Evolutionary conservation across 2,888 invertebrate genomes (phyloP), one percentile per base, ranked within the genome.

Genomic region (Diachrysia chrysitis): DNA sequence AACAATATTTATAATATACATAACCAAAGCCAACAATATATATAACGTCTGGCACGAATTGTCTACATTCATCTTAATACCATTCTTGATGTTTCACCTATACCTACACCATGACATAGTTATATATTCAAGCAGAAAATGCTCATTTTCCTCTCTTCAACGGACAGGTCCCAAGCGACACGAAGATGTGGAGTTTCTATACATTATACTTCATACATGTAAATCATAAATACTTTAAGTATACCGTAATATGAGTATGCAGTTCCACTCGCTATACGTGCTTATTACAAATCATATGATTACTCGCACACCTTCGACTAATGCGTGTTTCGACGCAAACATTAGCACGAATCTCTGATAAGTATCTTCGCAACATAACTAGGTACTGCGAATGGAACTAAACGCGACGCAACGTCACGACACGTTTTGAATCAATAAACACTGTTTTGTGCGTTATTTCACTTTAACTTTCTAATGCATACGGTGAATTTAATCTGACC

Each of bases 361-460:
- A 48, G 53, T 73, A 70, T 82, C 77, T 54, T 67, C 29, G 56
- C 17, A 32, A 78, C 63, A 74, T 71, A 70, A 63, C 51, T 5
- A n/a, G n/a, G n/a, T n/a, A 66, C 63, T 35, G 57, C 25, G 66
- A 51, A 53, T 46, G 16, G 59, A 23, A 21, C 9, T 56, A 61
- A 70, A 67, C 66, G 73, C 68, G 62, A 71, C 73, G 76, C 63
- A 66, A 71, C 46, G 53, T 32, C 76, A 79, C 76, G 73, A 56
- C 73, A 79, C 57, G 80, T 63, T 58, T 29, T 58, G 82, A 82
- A 82, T 82, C 80, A 64, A 76, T 81, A 76, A 81, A 57, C 58
- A 66, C 53, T 17, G 60, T 68, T 73, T 66, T 63, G 66, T 65
- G 69, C 69, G 62, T 76, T 81, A 79, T 69, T 76, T 67, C 69